These are phyloP conservation scores for Raja brachyura DNA, from an alignment of 2,113 vertebrate species.

Conservation along the genomic window DNA sequence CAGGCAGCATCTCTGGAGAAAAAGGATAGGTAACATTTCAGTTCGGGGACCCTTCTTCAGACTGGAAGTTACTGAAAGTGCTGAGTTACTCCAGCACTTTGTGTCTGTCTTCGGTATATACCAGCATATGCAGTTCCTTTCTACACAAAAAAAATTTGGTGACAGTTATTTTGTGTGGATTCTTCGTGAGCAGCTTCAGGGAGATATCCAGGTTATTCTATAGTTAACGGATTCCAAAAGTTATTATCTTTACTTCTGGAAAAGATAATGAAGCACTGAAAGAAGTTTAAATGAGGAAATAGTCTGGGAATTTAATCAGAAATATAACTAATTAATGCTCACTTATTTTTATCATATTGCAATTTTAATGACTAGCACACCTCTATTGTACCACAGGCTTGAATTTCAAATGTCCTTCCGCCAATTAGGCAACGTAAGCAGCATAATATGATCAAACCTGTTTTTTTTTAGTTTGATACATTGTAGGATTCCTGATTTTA, in stretches of 20 bases:
- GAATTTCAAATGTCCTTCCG: not conserved
- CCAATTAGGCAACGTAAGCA: not conserved
- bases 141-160: not conserved
- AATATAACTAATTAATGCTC: not conserved
- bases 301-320: not conserved
- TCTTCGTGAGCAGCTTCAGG: not conserved
- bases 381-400: not conserved
- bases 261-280: not conserved
- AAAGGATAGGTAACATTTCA: no score
- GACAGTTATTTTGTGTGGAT: not conserved
- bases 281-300: not conserved
- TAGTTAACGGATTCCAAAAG: not conserved
- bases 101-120: no score
- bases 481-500: not conserved
- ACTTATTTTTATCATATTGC: not conserved
- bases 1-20: no score
- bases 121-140: no score
- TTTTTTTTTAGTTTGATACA: not conserved
- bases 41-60: no score
- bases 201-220: not conserved
- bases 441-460: not conserved
- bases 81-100: no score
- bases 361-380: not conserved
- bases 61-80: no score
- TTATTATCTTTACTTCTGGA: not conserved